Evolutionary conservation across 2,888 invertebrate species (phyloP).

Genomic region (Eristalis tenax): DNA sequence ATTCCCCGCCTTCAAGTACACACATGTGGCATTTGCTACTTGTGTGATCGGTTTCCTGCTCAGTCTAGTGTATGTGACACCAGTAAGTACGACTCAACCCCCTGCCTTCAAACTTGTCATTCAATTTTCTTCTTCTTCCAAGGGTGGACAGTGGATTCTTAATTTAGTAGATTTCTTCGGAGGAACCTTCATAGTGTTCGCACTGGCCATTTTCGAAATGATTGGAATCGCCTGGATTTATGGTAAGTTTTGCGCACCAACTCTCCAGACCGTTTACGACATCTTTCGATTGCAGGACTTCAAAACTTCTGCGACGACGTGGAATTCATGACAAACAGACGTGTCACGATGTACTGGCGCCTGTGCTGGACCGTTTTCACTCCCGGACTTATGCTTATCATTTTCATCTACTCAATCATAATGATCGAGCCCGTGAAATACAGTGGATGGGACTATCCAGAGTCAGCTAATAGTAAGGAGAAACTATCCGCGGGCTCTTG

Average conservation of each 20-base stretch:
- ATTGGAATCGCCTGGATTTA: slow-evolving; percentile 84
- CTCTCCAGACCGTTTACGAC: not conserved
- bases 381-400: slow-evolving; percentile 86
- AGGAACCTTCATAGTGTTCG: slow-evolving; percentile 84
- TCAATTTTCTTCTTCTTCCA: not conserved
- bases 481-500: not conserved
- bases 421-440: slow-evolving; percentile 84
- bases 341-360: slow-evolving; percentile 88
- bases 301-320: slow-evolving; percentile 86
- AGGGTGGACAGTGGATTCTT: slow-evolving; percentile 85
- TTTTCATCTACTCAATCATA: slow-evolving; percentile 87
- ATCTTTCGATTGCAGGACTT: slow-evolving; percentile 80
- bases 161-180: slow-evolving; percentile 84
- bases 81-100: slow-evolving; percentile 82
- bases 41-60: slow-evolving; percentile 84
- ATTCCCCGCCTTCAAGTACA: slow-evolving; percentile 84
- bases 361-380: slow-evolving; percentile 89
- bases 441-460: slow-evolving; percentile 84
- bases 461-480: slow-evolving; percentile 83
- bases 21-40: slow-evolving; percentile 84
- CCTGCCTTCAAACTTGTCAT: not conserved
- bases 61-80: slow-evolving; percentile 88
- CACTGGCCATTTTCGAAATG: slow-evolving; percentile 84
- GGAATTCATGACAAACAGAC: slow-evolving; percentile 88
- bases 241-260: slow-evolving; percentile 79